A percentile compares a stretch with the other conserved stretches of the same genome.
Conservation (phyloP, 2,797 vertebrate genomes). For the Cirrhinus mrigala region DNA sequence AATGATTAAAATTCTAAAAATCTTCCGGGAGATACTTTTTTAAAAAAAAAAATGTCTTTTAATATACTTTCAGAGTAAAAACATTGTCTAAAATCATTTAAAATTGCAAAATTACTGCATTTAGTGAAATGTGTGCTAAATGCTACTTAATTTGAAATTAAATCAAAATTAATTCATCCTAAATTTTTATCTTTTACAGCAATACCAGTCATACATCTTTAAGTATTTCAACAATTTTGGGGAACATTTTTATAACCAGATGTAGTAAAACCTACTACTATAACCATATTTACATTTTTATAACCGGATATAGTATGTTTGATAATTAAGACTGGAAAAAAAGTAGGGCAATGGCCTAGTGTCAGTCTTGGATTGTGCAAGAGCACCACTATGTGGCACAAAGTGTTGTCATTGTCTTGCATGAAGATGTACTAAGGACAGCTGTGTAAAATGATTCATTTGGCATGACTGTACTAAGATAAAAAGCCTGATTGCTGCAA, state of each 20-base stretch:
- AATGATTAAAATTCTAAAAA: too few relatives aligned
- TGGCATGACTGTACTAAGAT: background rate
- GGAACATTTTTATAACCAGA: background rate
- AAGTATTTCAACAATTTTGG: background rate
- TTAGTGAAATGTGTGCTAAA: background rate
- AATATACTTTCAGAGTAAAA: too few relatives aligned
- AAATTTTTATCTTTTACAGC: background rate
- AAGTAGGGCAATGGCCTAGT: background rate
- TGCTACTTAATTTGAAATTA: background rate
- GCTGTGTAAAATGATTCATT: background rate
- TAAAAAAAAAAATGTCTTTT: too few relatives aligned
- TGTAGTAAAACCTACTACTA: background rate
- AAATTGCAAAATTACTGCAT: background rate
- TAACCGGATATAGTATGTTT: background rate
- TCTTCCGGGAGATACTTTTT: too few relatives aligned
- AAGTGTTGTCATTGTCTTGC: background rate
- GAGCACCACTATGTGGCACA: slow-evolving; percentile 55
- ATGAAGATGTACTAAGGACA: background rate
- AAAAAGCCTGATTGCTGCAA: background rate
- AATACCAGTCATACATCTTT: background rate
- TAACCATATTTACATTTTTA: background rate
- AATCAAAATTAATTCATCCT: too few relatives aligned
- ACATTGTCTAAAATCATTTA: background rate
- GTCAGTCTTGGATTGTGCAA: slow-evolving; percentile 23
- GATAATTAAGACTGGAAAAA: background rate